Base-by-base conservation (phyloP, 2,888 invertebrate species). In the Trichopoda pennipes region DNA sequence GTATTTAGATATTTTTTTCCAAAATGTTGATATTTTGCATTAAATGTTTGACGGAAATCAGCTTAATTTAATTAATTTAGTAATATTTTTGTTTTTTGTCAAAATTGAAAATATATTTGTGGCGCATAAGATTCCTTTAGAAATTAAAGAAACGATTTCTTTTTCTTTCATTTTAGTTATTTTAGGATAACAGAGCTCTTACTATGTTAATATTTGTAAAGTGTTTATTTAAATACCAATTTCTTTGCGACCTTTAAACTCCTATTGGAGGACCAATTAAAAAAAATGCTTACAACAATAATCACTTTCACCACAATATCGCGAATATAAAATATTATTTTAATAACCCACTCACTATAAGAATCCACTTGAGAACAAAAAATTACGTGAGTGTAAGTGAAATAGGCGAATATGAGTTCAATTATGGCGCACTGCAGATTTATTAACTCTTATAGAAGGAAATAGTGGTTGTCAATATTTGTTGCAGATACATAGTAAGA, bases 241-340 rank as follows among this genome's bases (percentile, higher is more conserved):
- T 60, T 66, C 38, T 28, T 32, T 32, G 56, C 21, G 72, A 78
- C 78, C 78, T 78, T n/a, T 78, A 78, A 78, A 78, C 72, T 78
- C 66, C 66, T 64, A 32, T 66, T 64, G 44, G 51, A 72, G 42
- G 38, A 70, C 58, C 42, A 77, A 63, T 28, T 38, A 23, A 17
- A 53, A 63, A 49, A 23, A 69, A 55, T 58, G 56, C 58, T 42
- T 17, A 23, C 38, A 75, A 60, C n/a, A 68, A 56, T 49, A 38
- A 56, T 56, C 35, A 35, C 44, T 47, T 10, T 35, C 72, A 38
- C 23, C 70, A 38, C 38, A n/a, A 10, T 32, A 14, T 23, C 63
- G 58, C 55, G 19, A 63, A 63, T 49, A 17, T 49, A 47, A 64
- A 64, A 64, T 78, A 32, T 51, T 77, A 49, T 77, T 49, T 77